These are phyloP conservation scores for Ispidina lecontei DNA, from an alignment of 2,797 vertebrate species.

Conservation along the genomic window DNA sequence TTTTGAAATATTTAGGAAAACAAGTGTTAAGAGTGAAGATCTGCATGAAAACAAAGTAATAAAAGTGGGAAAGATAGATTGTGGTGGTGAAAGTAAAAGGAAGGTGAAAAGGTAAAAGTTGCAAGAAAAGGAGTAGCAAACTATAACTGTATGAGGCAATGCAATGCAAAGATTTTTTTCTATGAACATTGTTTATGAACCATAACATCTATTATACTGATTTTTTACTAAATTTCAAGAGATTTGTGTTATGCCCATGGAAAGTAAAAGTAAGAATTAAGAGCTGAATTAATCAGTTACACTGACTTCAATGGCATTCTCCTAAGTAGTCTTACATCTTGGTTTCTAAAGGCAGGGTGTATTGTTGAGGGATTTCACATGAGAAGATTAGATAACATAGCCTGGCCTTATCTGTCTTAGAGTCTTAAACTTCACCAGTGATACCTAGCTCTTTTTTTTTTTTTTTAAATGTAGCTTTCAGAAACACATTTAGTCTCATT, in stretches of 20 bases:
- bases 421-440: background rate
- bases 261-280: background rate
- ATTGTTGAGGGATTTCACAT: background rate
- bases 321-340: background rate
- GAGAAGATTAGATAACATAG: fast-evolving
- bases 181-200: background rate
- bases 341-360: background rate
- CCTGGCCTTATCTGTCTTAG: background rate
- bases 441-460: background rate
- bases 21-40: background rate
- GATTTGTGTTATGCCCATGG: background rate
- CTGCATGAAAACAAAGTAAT: background rate
- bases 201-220: background rate
- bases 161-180: background rate
- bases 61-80: background rate
- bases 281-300: background rate
- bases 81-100: background rate
- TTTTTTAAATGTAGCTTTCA: background rate
- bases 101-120: background rate
- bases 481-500: background rate
- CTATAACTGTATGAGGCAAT: background rate
- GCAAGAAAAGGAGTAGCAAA: background rate
- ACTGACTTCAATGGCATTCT: background rate
- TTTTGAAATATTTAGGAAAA: background rate
- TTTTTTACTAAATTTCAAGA: background rate